Evolutionary conservation across 1,140 invertebrate genomes (phyloP).

Genomic region (Drosophila eugracilis): DNA sequence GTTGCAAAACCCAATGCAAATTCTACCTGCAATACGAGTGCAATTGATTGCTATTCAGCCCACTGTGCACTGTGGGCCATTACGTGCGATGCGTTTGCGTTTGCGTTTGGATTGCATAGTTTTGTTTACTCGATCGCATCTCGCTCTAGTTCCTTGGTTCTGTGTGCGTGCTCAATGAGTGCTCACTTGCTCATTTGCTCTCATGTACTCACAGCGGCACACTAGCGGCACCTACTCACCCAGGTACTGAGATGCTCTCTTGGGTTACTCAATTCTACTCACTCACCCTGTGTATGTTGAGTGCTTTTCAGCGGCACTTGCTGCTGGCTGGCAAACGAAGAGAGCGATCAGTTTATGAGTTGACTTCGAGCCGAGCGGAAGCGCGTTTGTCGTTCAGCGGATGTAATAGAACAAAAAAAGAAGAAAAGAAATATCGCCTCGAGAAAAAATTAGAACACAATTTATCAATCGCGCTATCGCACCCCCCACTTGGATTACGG

Average conservation of each 20-base stretch:
- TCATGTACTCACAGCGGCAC: conserved; percentile 1
- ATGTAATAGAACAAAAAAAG: conserved; percentile 24
- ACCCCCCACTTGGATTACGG: conserved; percentile 82
- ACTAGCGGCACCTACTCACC: conserved; percentile 12
- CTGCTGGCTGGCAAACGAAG: conserved; percentile 45
- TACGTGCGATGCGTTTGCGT: conserved; percentile 54
- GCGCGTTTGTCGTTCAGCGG: conserved; percentile 57
- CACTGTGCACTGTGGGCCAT: conserved; percentile 73
- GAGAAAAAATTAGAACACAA: conserved; percentile 63
- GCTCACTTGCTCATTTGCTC: conserved; percentile 36
- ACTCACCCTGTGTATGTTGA: conserved; percentile 17
- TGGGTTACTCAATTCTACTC: conserved; percentile 1
- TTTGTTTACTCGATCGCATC: conserved; percentile 64
- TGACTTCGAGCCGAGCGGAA: conserved; percentile 75
- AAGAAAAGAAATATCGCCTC: conserved; percentile 48
- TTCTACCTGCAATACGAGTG: conserved; percentile 29
- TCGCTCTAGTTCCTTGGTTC: conserved; percentile 50
- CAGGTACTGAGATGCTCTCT: not conserved
- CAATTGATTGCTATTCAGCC: conserved; percentile 33
- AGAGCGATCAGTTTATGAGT: conserved; percentile 79
- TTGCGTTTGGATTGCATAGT: conserved; percentile 68
- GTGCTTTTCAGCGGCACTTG: conserved; percentile 58
- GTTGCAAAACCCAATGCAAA: conserved; percentile 33
- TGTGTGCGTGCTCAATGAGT: conserved; percentile 80
- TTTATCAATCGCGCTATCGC: conserved; percentile 52